phyloP scores from a whole-genome alignment of 2,888 invertebrate species.

The Protophormia terraenovae region DNA sequence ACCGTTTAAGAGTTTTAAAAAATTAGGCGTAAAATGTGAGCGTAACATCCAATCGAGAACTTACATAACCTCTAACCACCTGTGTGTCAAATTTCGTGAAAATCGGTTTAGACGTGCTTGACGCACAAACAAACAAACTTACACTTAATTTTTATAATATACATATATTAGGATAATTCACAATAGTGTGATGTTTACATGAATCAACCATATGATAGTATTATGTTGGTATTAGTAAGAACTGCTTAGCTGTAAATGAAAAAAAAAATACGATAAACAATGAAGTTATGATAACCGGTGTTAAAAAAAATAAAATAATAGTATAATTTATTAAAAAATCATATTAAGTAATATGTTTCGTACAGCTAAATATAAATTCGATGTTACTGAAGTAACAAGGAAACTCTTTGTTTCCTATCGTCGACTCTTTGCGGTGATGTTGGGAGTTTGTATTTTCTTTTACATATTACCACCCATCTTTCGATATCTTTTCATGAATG shows the following conservation, averaged over 20 bases:
- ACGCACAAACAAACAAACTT: too few species aligned
- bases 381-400: conserved; percentile 77
- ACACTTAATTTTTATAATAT: too few species aligned
- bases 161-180: too few species aligned
- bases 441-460: conserved; percentile 84
- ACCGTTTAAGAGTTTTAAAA: too few species aligned
- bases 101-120: too few species aligned
- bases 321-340: conserved; percentile 38
- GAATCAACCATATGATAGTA: conserved; percentile 5
- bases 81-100: too few species aligned
- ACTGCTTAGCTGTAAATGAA: neutral
- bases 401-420: conserved; percentile 79
- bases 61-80: too few species aligned
- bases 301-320: conserved; percentile 6
- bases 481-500: conserved; percentile 84
- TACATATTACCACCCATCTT: conserved; percentile 86
- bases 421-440: conserved; percentile 79
- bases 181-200: conserved; percentile 15
- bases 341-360: conserved; percentile 76
- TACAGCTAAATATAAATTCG: conserved; percentile 79
- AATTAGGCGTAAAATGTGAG: too few species aligned
- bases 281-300: conserved; percentile 62
- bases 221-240: conserved; percentile 11
- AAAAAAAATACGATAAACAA: conserved; percentile 49
- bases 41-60: too few species aligned